Evolutionary conservation across 1,140 invertebrate genomes (phyloP).

Genomic region (Trichoplusia ni): DNA sequence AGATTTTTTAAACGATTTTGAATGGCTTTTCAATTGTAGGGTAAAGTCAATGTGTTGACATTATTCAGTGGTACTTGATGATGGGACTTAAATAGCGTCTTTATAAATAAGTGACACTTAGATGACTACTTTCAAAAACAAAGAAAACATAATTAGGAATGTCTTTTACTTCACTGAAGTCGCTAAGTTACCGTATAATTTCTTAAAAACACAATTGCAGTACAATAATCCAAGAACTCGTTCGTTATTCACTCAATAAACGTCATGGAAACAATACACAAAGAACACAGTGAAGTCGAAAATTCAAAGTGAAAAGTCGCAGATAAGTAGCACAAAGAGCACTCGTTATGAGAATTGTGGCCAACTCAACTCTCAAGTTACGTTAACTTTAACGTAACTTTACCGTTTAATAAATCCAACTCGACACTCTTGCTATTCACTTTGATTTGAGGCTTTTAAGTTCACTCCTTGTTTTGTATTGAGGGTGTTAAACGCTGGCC

Average conservation of each 20-base stretch:
- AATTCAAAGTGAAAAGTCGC: conserved; percentile 20
- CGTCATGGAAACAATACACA: neutral
- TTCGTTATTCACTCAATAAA: conserved; percentile 5
- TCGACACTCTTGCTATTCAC: conserved; percentile 1
- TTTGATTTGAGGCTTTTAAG: conserved; percentile 8
- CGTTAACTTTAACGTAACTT: conserved; percentile 13
- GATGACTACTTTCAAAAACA: too few species aligned
- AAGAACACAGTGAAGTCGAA: conserved; percentile 13
- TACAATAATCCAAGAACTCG: too few species aligned
- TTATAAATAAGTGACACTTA: too few species aligned
- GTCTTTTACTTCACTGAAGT: too few species aligned
- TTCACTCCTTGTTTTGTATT: neutral
- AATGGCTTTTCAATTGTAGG: too few species aligned
- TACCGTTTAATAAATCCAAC: conserved; percentile 9
- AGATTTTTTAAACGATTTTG: too few species aligned
- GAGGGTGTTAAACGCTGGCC: neutral
- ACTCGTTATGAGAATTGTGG: conserved; percentile 39
- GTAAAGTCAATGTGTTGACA: too few species aligned
- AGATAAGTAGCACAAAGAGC: conserved; percentile 27
- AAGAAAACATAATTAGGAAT: too few species aligned
- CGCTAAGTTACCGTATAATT: too few species aligned
- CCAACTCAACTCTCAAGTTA: conserved; percentile 32
- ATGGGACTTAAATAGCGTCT: too few species aligned
- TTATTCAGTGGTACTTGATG: too few species aligned
- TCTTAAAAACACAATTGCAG: too few species aligned